Conservation (phyloP, 2,797 vertebrate species). For the Myotis findleyi region DNA sequence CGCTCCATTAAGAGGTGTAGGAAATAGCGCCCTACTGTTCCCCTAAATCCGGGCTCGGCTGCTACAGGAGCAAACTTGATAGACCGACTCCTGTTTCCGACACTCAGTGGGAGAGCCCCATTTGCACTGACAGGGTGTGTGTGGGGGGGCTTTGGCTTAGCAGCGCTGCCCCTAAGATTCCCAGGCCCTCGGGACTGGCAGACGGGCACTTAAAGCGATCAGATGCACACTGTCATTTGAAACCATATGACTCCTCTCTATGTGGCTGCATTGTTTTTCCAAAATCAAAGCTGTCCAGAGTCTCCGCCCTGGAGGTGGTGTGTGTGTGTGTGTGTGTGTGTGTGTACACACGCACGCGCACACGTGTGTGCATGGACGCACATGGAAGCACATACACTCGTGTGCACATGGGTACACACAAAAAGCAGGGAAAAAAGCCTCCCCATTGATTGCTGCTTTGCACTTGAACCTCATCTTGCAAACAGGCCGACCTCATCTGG, state of each 20-base stretch:
- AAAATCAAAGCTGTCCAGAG: constrained; percentile 14
- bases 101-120: neutral
- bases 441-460: neutral
- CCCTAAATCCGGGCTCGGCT: neutral
- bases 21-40: neutral
- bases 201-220: constrained; percentile 37
- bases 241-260: neutral
- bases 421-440: neutral
- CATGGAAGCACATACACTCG: neutral
- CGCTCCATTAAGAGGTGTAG: constrained; percentile 11
- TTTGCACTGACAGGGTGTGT: neutral
- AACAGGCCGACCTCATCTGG: constrained; percentile 8
- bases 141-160: neutral
- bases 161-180: neutral
- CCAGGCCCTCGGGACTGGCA: neutral
- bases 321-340: no score
- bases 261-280: neutral
- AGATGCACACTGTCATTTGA: neutral
- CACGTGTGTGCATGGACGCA: no score
- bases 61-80: neutral
- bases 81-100: neutral
- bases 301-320: neutral
- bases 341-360: no score
- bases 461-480: constrained; percentile 3
- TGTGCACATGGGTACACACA: neutral